These are phyloP conservation scores for Rhinogobio ventralis DNA, from an alignment of 2,797 vertebrate species.

Conservation along the genomic window DNA sequence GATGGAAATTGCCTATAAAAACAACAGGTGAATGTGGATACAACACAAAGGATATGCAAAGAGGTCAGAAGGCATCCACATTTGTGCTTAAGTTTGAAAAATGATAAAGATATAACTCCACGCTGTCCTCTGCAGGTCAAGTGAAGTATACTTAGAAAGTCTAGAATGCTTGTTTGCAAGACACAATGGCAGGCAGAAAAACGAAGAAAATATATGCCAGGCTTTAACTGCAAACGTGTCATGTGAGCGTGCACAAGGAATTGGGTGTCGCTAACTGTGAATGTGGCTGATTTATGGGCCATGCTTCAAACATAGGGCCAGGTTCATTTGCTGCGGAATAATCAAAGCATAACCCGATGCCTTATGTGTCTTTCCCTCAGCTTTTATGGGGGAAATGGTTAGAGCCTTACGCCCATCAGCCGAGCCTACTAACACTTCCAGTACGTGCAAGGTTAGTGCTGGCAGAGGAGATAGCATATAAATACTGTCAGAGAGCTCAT, in stretches of 20 bases:
- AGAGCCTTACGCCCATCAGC: constrained; percentile 22
- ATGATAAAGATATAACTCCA: background rate
- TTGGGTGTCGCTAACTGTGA: constrained; percentile 55
- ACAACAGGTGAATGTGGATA: background rate
- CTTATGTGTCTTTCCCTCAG: constrained; percentile 42
- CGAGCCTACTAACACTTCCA: constrained; percentile 39
- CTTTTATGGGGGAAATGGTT: constrained; percentile 46
- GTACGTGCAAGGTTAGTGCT: constrained; percentile 37
- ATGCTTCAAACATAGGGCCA: constrained; percentile 10
- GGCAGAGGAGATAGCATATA: constrained; percentile 43
- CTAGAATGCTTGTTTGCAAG: background rate
- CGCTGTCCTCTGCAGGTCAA: background rate
- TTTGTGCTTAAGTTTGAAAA: background rate
- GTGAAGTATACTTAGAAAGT: background rate
- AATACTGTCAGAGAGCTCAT: constrained; percentile 47
- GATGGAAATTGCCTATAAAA: background rate
- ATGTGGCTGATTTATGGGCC: constrained; percentile 57
- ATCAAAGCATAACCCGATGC: constrained; percentile 39
- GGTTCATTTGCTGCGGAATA: constrained; percentile 63
- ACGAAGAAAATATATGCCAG: background rate
- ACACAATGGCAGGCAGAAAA: background rate
- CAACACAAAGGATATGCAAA: background rate
- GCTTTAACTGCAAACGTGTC: background rate
- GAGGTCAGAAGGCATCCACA: background rate
- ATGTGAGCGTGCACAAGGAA: constrained; percentile 9